Evolutionary conservation across 2,888 invertebrate genomes (phyloP), one percentile per base, ranked within the genome.

Genomic region (Lordiphosa fenestrarum): DNA sequence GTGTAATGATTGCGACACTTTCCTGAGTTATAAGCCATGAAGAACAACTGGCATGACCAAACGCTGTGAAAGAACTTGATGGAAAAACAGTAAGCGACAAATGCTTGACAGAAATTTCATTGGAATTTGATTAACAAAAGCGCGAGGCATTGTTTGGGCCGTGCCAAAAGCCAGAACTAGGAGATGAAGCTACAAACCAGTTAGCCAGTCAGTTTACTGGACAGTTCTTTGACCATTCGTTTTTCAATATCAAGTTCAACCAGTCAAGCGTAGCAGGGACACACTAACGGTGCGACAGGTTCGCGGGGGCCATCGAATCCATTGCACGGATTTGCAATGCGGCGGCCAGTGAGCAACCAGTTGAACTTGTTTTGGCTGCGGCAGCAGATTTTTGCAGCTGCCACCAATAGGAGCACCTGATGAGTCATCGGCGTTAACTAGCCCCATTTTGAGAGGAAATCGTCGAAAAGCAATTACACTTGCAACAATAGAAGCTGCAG

Each of bases 201-300:
- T 66, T 80, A 60, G 40, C 2, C 38, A 49, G 25, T 25, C 6
- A 1, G 25, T 36, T 61, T 42, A 19, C 42, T 70, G 73, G 60
- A 46, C 67, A 70, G 63, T 67, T 65, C 67, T 60, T 49, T 68
- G 73, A 50, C 46, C 63, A 61, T 60, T 59, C 54, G 64, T 65
- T 80, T 66, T 80, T 85, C 85, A 84, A 85, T 87, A 87, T 84
- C 86, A 86, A 86, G 86, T 86, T 87, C 86, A 85, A 86, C 85
- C 76, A 85, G 86, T 86, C 73, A 60, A 67, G 53, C 61, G 63
- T 48, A 57, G 35, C 58, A 50, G 47, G 46, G 53, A 63, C 55
- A 55, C 71, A 64, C 65, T 76, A 76, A 81, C 82, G 84, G 81
- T 84, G 56, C 76, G 65, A 70, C 74, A 73, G 80, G 80, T 80